These are phyloP conservation scores for Melanostigma gelatinosum DNA, from an alignment of 2,113 vertebrate species.

Conservation along the genomic window DNA sequence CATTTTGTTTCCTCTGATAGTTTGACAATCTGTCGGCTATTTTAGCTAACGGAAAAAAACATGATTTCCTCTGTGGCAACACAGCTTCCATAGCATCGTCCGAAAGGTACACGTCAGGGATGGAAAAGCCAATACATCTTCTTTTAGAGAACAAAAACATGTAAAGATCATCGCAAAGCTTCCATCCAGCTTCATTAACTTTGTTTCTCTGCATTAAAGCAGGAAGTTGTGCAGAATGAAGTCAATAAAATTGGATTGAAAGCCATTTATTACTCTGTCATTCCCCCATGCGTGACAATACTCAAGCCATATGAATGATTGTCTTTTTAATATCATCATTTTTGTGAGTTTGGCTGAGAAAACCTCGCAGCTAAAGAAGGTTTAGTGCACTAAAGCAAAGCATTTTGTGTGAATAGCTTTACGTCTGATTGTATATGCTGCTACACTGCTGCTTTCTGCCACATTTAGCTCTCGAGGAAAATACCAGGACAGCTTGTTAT, in stretches of 20 bases:
- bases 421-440: not conserved
- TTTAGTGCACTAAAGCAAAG: not conserved
- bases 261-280: not conserved
- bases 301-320: not conserved
- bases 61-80: not conserved
- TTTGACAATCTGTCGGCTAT: conserved; percentile 2
- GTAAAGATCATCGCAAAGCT: conserved; percentile 4
- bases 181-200: not conserved
- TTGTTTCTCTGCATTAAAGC: conserved; percentile 1
- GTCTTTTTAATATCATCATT: not conserved
- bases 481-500: conserved; percentile 23
- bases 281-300: not conserved
- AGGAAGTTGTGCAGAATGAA: not conserved
- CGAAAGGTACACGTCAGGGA: not conserved
- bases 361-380: not conserved
- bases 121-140: not conserved
- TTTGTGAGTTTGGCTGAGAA: not conserved
- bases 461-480: conserved; percentile 16
- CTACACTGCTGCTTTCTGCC: conserved; percentile 8
- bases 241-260: conserved; percentile 1
- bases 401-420: not conserved
- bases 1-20: not conserved
- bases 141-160: conserved; percentile 2
- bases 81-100: not conserved
- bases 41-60: not conserved